A percentile compares a stretch with the other conserved stretches of the same genome.
phyloP scores from a whole-genome alignment of 2,113 vertebrate species.

The Takifugu flavidus region DNA sequence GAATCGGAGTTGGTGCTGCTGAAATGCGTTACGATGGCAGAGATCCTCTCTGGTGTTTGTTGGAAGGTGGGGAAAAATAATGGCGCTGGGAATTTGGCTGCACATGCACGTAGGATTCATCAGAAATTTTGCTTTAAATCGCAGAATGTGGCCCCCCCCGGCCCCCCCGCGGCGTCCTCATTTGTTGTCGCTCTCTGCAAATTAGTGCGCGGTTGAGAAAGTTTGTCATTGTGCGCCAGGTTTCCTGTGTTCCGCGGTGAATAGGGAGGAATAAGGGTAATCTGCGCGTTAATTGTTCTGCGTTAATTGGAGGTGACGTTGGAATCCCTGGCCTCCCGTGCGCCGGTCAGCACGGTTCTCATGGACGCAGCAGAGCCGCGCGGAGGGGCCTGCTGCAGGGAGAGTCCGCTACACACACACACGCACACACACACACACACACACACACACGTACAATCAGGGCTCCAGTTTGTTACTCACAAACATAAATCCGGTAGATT shows the following conservation, averaged over 20 bases:
- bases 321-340: conserved; percentile 81
- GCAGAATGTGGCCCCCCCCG: conserved; percentile 22
- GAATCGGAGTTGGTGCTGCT: not conserved
- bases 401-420: conserved; percentile 8
- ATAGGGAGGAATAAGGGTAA: conserved; percentile 74
- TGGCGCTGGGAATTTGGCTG: not conserved
- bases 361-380: conserved; percentile 25
- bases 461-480: conserved; percentile 26
- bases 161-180: conserved; percentile 56
- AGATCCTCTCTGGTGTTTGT: conserved; percentile 4
- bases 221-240: conserved; percentile 72
- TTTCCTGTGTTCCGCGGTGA: conserved; percentile 63
- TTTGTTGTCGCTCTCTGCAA: conserved; percentile 70
- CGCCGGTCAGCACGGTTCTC: conserved; percentile 65
- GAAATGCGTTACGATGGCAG: not conserved
- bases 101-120: conserved; percentile 34
- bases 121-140: conserved; percentile 4
- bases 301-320: conserved; percentile 92
- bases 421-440: not conserved
- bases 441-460: conserved; percentile 27
- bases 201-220: conserved; percentile 70
- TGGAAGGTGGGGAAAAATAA: not conserved
- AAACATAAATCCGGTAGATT: conserved; percentile 37
- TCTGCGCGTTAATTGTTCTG: conserved; percentile 87
- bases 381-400: conserved; percentile 53